Evolutionary conservation across 92 coral and sea anemone genomes (phyloP).

Genomic region (Ricordea florida): DNA sequence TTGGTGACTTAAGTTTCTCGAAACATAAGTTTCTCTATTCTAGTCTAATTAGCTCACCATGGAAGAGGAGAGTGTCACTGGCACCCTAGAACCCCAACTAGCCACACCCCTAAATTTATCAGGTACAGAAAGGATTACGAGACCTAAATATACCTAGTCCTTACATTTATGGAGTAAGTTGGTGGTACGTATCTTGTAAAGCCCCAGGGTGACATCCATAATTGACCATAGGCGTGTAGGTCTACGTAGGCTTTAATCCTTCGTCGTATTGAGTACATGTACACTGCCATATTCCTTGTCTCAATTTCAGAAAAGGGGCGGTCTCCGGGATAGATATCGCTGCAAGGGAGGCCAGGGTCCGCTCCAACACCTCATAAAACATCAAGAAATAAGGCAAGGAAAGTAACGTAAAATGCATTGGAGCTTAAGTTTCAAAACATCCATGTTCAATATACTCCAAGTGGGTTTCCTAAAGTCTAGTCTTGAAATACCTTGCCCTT

Average conservation of each 20-base stretch:
- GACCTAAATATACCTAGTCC: too few species aligned
- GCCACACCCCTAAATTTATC: too few species aligned
- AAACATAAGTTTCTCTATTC: too few species aligned
- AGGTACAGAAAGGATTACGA: too few species aligned
- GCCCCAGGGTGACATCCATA: conserved; percentile 93
- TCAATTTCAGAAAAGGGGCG: conserved; percentile 83
- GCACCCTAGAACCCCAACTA: too few species aligned
- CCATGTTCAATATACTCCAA: too few species aligned
- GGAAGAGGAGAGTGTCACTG: too few species aligned
- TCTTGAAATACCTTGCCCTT: too few species aligned
- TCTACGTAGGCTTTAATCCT: conserved; percentile 73
- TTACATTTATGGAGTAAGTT: conserved; percentile 60
- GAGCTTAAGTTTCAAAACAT: too few species aligned
- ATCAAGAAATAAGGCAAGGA: neutral
- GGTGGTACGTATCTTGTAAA: conserved; percentile 63
- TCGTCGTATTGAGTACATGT: conserved; percentile 59
- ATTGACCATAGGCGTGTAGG: conserved; percentile 83
- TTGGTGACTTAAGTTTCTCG: too few species aligned
- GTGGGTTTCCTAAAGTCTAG: too few species aligned
- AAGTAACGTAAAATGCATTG: neutral
- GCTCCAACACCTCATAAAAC: conserved; percentile 65
- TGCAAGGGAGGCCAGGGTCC: conserved; percentile 61
- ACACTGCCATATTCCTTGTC: conserved; percentile 53
- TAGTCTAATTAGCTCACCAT: too few species aligned
- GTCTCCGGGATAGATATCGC: conserved; percentile 76